These are phyloP conservation scores for Coilia nasus DNA, from an alignment of 2,797 vertebrate genomes.

Conservation along the genomic window DNA sequence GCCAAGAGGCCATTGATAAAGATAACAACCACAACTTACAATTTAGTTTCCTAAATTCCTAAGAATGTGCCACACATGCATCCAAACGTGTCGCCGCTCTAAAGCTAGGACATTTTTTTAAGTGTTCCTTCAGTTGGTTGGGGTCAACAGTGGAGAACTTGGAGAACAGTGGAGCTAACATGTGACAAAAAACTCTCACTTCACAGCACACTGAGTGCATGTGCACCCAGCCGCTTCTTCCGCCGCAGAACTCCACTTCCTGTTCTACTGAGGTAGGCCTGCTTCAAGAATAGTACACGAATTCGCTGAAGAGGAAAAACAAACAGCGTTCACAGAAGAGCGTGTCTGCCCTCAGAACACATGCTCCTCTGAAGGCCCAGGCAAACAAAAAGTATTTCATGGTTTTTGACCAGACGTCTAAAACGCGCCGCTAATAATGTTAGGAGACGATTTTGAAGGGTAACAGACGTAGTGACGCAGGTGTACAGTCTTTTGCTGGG, in stretches of 20 bases:
- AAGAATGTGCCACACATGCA: too few relatives aligned
- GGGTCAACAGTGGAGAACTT: background rate
- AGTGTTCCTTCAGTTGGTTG: background rate
- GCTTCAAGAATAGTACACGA: constrained; percentile 46
- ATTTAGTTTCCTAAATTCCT: too few relatives aligned
- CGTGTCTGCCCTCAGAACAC: background rate
- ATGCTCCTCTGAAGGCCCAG: background rate
- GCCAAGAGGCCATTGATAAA: too few relatives aligned
- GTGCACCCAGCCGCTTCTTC: constrained; percentile 58
- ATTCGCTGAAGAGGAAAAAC: background rate
- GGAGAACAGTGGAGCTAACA: too few relatives aligned
- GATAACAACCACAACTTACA: too few relatives aligned
- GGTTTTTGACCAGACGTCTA: background rate
- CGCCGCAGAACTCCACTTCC: constrained; percentile 53
- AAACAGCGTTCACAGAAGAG: background rate
- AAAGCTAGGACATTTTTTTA: too few relatives aligned
- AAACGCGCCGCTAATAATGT: background rate
- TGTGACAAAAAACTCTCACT: constrained; percentile 34
- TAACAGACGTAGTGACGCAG: background rate
- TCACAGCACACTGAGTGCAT: constrained; percentile 25
- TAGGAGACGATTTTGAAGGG: background rate
- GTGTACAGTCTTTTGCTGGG: background rate
- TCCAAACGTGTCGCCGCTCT: too few relatives aligned
- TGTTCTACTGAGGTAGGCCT: constrained; percentile 50
- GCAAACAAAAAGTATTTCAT: too few relatives aligned